Percentiles rank a stretch among this genome's conserved stretches.
Evolutionary conservation across 2,888 invertebrate genomes (phyloP).

Genomic region (Chymomyza procnemis): DNA sequence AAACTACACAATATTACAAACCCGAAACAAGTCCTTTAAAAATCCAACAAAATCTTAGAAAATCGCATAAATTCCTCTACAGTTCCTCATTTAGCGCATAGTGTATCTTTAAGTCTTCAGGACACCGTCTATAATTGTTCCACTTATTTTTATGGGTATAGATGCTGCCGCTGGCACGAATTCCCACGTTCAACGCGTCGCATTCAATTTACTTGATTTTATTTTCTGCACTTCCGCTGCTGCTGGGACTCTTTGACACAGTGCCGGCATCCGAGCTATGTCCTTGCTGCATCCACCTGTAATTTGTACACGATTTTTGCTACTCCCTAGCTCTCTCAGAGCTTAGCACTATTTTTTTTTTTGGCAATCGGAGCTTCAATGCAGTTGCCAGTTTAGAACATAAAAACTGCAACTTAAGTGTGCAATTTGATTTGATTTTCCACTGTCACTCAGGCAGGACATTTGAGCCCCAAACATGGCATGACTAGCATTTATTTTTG

Average conservation of each 20-base stretch:
- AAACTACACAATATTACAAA: too few relatives aligned
- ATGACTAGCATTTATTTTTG: slow-evolving; percentile 15
- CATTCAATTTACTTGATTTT: slow-evolving; percentile 69
- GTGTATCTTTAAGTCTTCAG: too few relatives aligned
- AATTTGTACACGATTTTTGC: slow-evolving; percentile 11
- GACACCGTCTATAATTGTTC: too few relatives aligned
- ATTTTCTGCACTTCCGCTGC: slow-evolving; percentile 43
- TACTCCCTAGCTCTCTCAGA: slow-evolving; percentile 8
- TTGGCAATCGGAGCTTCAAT: slow-evolving; percentile 28
- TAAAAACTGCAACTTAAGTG: slow-evolving; percentile 70
- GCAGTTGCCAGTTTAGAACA: slow-evolving; percentile 27
- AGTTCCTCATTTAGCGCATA: too few relatives aligned
- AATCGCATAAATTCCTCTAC: too few relatives aligned
- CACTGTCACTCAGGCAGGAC: slow-evolving; percentile 39
- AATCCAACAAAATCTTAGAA: too few relatives aligned
- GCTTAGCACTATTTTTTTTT: background rate
- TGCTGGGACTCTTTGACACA: slow-evolving; percentile 7
- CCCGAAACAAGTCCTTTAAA: too few relatives aligned
- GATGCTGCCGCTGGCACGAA: slow-evolving; percentile 59
- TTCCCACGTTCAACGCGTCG: slow-evolving; percentile 66
- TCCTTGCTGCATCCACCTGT: background rate
- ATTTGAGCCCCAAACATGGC: slow-evolving; percentile 2
- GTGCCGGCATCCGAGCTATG: background rate
- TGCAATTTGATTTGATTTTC: slow-evolving; percentile 71
- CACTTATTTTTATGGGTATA: slow-evolving; percentile 13